Evolutionary conservation across 2,888 invertebrate genomes (phyloP).

Genomic region (Andrena bucephala): DNA sequence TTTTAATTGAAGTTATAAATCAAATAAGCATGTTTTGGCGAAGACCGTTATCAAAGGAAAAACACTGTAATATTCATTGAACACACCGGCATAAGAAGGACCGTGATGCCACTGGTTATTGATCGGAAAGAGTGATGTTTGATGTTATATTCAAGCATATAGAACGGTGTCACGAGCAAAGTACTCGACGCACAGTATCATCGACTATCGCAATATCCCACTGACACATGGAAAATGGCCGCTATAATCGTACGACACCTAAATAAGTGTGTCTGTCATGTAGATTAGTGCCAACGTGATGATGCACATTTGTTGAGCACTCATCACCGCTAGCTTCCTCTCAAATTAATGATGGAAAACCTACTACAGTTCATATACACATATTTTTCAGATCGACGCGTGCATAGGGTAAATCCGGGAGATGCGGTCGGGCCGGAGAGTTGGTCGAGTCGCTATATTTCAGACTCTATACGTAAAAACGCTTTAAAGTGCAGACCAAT

Average conservation of each 20-base stretch:
- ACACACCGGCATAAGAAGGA: slow-evolving; percentile 4
- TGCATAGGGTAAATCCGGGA: too few species aligned
- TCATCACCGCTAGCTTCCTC: neutral
- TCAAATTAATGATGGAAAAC: neutral
- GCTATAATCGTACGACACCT: neutral
- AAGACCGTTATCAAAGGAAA: neutral
- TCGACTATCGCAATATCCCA: slow-evolving; percentile 20
- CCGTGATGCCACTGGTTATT: slow-evolving; percentile 23
- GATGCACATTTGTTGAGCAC: slow-evolving; percentile 3
- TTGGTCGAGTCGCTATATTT: too few species aligned
- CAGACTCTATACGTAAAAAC: too few species aligned
- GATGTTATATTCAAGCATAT: slow-evolving; percentile 20
- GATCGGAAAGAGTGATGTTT: slow-evolving; percentile 16
- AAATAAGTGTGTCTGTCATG: slow-evolving; percentile 2
- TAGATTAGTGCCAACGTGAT: neutral
- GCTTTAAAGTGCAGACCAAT: too few species aligned
- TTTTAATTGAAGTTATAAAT: neutral
- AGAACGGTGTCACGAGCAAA: slow-evolving; percentile 18
- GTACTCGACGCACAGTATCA: slow-evolving; percentile 5
- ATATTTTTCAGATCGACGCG: neutral
- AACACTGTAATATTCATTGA: neutral
- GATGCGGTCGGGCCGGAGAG: too few species aligned
- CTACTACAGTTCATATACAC: neutral
- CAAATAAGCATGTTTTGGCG: neutral
- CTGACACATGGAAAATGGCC: slow-evolving; percentile 19